Evolutionary conservation across 2,888 invertebrate species (phyloP).

Genomic region (Parnassius orleans): DNA sequence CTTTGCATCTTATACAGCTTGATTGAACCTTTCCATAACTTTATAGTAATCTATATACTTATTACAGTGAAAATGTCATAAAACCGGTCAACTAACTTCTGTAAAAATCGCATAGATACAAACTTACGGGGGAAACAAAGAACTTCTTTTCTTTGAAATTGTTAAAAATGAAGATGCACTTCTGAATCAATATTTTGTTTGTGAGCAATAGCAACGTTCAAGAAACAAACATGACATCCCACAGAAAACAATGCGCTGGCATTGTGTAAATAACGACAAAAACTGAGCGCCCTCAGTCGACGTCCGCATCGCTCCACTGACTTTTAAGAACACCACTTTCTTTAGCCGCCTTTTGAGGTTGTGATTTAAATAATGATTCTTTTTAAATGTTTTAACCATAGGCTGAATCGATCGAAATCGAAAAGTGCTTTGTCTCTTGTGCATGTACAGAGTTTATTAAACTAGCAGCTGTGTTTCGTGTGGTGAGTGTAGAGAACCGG

Average conservation of each 20-base stretch:
- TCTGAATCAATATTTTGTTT: background rate
- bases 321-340: slow-evolving; percentile 9
- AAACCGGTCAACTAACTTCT: too few species aligned
- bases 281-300: background rate
- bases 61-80: too few species aligned
- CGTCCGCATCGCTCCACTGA: background rate
- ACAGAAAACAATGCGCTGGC: background rate
- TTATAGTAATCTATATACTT: too few species aligned
- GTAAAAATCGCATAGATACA: background rate
- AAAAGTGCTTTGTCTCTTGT: too few species aligned
- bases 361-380: background rate
- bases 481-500: too few species aligned
- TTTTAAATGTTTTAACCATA: too few species aligned
- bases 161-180: background rate
- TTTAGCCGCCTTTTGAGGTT: background rate
- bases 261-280: slow-evolving; percentile 7
- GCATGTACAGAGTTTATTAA: too few species aligned
- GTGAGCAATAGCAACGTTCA: background rate
- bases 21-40: too few species aligned
- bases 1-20: too few species aligned
- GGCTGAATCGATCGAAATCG: too few species aligned
- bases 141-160: too few species aligned
- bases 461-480: too few species aligned
- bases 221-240: background rate
- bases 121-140: background rate